phyloP scores from a whole-genome alignment of 2,113 vertebrate genomes.

The Pseudopodoces humilis region DNA sequence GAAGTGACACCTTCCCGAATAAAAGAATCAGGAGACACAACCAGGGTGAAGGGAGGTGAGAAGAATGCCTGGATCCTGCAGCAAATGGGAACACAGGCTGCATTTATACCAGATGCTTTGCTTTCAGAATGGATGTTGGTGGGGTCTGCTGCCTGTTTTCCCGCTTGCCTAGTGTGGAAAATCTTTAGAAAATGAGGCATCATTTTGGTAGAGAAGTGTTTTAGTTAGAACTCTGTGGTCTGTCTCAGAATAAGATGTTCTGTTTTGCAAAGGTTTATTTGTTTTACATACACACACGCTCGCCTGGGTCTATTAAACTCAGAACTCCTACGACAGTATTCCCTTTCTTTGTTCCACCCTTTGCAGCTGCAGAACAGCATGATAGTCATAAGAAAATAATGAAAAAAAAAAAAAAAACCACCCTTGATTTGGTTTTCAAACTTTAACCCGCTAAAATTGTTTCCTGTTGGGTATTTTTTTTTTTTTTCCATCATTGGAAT shows the following conservation, averaged over 20 bases:
- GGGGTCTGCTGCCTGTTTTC: background rate
- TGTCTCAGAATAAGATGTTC: background rate
- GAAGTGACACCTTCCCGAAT: background rate
- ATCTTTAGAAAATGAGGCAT: background rate
- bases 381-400: background rate
- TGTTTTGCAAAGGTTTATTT: background rate
- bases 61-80: background rate
- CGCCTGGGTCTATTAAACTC: background rate
- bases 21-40: background rate
- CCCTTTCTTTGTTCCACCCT: background rate
- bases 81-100: background rate
- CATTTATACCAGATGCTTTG: background rate
- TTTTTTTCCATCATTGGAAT: background rate
- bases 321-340: background rate
- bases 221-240: background rate
- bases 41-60: background rate
- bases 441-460: background rate
- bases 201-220: background rate
- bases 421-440: background rate
- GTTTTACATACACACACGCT: background rate
- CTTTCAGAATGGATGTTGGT: background rate
- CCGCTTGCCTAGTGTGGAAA: background rate
- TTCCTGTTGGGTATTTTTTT: background rate
- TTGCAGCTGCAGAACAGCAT: constrained; percentile 35
- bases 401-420: accelerated